phyloP scores from a whole-genome alignment of 2,888 invertebrate species.

The Colletes collaris region DNA sequence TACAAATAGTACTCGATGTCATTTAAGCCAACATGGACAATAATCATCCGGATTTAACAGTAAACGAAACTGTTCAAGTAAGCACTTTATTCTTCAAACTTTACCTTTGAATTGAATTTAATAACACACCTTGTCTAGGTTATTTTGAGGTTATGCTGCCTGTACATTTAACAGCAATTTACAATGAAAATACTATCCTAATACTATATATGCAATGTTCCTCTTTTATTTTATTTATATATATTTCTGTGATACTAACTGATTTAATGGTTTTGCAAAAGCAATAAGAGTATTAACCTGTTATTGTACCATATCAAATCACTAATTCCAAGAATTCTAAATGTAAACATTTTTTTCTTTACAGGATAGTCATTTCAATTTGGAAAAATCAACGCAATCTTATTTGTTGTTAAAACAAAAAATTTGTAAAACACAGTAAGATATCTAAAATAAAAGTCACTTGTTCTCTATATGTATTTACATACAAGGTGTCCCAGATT shows the following conservation, averaged over 20 bases:
- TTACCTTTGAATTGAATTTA: slow-evolving; percentile 6
- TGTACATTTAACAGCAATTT: background rate
- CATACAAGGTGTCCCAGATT: too few relatives aligned
- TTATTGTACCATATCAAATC: background rate
- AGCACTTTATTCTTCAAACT: slow-evolving; percentile 19
- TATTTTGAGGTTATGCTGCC: slow-evolving; percentile 45
- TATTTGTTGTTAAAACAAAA: slow-evolving; percentile 71
- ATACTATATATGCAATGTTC: background rate
- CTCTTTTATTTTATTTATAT: too few relatives aligned
- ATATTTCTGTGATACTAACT: background rate
- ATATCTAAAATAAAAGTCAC: slow-evolving; percentile 14
- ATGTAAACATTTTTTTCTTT: slow-evolving; percentile 5
- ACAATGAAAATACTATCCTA: slow-evolving; percentile 2
- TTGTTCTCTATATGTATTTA: slow-evolving; percentile 2
- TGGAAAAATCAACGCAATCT: slow-evolving; percentile 67
- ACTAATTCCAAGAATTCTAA: background rate
- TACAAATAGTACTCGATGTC: slow-evolving; percentile 42
- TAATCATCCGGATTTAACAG: slow-evolving; percentile 6
- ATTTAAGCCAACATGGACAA: slow-evolving; percentile 45
- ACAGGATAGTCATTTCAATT: slow-evolving; percentile 62
- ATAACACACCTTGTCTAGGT: slow-evolving; percentile 28
- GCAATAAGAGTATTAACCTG: background rate
- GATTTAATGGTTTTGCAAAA: background rate
- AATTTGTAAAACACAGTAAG: slow-evolving; percentile 74
- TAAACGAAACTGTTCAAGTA: slow-evolving; percentile 16